phyloP scores from a whole-genome alignment of 2,888 invertebrate genomes.

The Conops quadrifasciatus region DNA sequence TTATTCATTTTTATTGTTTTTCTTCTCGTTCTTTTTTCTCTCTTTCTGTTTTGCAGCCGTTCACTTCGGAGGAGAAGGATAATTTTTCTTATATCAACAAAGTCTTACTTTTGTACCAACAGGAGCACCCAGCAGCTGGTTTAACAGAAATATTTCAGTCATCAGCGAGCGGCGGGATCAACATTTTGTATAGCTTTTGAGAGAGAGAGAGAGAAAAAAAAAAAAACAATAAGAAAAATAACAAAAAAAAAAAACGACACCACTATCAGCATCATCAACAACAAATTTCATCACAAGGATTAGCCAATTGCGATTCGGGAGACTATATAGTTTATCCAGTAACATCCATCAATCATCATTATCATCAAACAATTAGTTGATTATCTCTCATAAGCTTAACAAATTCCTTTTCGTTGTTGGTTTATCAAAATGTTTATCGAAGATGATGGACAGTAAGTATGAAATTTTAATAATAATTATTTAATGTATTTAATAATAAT shows the following conservation, averaged over 20 bases:
- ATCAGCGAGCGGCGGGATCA: no score
- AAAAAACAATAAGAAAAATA: no score
- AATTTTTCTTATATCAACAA: no score
- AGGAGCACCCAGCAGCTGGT: no score
- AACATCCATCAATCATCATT: background rate
- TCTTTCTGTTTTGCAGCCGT: no score
- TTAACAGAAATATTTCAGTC: no score
- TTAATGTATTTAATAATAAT: constrained; percentile 4
- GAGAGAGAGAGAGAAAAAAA: background rate
- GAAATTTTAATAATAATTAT: constrained; percentile 29
- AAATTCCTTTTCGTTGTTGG: background rate
- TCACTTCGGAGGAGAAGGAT: no score
- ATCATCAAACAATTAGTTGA: background rate
- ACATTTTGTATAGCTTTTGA: no score
- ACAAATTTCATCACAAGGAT: background rate
- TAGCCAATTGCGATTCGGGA: background rate
- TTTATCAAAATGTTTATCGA: constrained; percentile 52
- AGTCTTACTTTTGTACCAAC: no score
- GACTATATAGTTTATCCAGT: background rate
- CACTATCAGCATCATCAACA: background rate
- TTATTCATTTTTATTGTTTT: no score
- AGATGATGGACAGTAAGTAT: constrained; percentile 59
- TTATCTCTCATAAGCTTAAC: background rate
- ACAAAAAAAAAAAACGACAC: no score
- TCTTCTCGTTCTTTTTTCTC: no score